phyloP scores from a whole-genome alignment of 1,140 invertebrate species.

The Coenobita brevimanus region DNA sequence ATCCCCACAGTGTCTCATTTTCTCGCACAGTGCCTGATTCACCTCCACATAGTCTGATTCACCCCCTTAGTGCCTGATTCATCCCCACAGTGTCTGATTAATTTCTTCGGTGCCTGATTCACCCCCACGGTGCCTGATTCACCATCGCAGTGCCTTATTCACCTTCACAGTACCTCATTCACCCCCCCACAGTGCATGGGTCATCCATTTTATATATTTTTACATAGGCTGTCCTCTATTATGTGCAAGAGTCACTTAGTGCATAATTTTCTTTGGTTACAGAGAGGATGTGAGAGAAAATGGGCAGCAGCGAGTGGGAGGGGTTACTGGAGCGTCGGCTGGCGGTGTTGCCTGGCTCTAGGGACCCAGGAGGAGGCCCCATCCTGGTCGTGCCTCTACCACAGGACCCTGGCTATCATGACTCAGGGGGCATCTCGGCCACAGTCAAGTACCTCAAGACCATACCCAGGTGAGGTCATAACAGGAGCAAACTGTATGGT shows the following conservation, averaged over 20 bases:
- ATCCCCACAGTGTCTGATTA: no score
- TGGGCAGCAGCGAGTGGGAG: slow-evolving; percentile 72
- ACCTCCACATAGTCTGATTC: no score
- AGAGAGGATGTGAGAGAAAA: slow-evolving; percentile 63
- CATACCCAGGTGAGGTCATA: slow-evolving; percentile 63
- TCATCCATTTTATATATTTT: no score
- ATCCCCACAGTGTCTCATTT: no score
- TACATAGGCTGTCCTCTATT: no score
- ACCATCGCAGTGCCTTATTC: no score
- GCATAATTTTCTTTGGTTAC: slow-evolving; percentile 14
- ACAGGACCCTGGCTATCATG: slow-evolving; percentile 69
- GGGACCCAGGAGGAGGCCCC: slow-evolving; percentile 79
- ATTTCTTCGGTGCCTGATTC: no score
- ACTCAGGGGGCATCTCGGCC: slow-evolving; percentile 68
- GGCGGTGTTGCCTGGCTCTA: slow-evolving; percentile 77
- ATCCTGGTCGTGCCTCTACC: slow-evolving; percentile 80
- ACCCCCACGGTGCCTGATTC: no score
- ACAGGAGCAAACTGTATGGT: not conserved
- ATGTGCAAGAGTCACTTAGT: no score
- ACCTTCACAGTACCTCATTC: not conserved
- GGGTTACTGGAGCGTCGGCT: slow-evolving; percentile 75
- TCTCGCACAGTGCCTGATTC: no score
- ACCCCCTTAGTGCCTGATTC: no score
- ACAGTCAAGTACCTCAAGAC: slow-evolving; percentile 69
- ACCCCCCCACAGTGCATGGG: no score